Evolutionary conservation across 2,888 invertebrate genomes (phyloP).

Genomic region (Napeogenes inachia): DNA sequence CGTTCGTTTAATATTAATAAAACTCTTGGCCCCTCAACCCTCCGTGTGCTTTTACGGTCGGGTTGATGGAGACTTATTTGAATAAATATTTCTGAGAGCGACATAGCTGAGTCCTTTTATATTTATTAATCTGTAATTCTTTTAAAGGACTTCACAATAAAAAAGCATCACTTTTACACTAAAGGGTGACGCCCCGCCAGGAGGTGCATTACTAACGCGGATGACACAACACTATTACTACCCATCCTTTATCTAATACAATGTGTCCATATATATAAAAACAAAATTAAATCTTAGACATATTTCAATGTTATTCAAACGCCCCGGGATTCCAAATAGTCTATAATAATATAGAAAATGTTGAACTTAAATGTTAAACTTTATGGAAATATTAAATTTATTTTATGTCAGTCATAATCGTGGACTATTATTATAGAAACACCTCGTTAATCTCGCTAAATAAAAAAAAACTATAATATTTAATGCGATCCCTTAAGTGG

Average conservation of each 20-base stretch:
- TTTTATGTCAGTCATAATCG: no score
- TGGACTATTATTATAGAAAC: no score
- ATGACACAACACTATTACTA: conserved; percentile 74
- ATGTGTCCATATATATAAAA: conserved; percentile 73
- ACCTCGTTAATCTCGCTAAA: no score
- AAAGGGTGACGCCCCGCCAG: conserved; percentile 60
- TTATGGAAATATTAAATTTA: no score
- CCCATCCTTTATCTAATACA: conserved; percentile 73
- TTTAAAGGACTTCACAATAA: conserved; percentile 50
- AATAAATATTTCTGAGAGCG: conserved; percentile 72
- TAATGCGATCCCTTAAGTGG: conserved; percentile 10
- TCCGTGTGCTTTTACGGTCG: conserved; percentile 71
- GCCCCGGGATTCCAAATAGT: conserved; percentile 57
- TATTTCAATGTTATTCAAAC: conserved; percentile 66
- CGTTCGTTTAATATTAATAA: conserved; percentile 76
- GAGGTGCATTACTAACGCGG: conserved; percentile 64
- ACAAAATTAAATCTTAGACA: conserved; percentile 68
- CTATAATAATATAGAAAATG: background rate
- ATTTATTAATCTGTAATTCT: conserved; percentile 52
- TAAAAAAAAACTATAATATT: background rate
- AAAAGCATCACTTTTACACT: conserved; percentile 37
- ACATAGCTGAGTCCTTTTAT: conserved; percentile 51
- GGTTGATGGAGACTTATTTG: conserved; percentile 74
- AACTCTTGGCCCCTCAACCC: conserved; percentile 70
- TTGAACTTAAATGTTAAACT: no score